Percentiles rank a stretch among this genome's conserved stretches.
Evolutionary conservation across 37 sponge, comb jelly and placozoan genomes (phyloP).

Genomic region (Corticium candelabrum): DNA sequence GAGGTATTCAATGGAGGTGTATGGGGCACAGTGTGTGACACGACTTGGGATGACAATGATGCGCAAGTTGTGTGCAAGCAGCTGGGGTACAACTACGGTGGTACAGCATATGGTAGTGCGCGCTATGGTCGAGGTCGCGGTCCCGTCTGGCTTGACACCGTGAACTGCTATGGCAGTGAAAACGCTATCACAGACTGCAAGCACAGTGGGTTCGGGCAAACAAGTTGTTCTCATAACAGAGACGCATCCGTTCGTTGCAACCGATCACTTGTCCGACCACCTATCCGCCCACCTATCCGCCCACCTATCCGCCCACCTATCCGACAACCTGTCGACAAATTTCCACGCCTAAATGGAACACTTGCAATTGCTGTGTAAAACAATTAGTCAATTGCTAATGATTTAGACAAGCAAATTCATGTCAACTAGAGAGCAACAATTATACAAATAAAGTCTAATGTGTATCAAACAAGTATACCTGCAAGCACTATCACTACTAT

Average conservation of each 20-base stretch:
- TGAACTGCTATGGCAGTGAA: not conserved
- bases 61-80: not conserved
- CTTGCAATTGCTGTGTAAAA: no score
- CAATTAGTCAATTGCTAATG: no score
- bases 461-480: no score
- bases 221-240: not conserved
- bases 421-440: no score
- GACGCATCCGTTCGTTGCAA: not conserved
- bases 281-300: no score
- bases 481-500: no score
- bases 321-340: no score
- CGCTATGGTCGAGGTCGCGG: not conserved
- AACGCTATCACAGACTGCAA: not conserved
- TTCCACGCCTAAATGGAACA: no score
- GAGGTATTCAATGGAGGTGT: not conserved
- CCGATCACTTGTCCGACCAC: no score
- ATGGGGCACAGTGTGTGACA: not conserved
- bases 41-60: not conserved
- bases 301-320: no score
- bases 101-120: not conserved
- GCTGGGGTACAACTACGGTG: not conserved
- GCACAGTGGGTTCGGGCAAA: not conserved
- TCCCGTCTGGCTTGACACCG: not conserved
- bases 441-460: no score
- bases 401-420: no score